Base-by-base conservation (phyloP, 2,797 vertebrate genomes). In the Pempheris klunzingeri region DNA sequence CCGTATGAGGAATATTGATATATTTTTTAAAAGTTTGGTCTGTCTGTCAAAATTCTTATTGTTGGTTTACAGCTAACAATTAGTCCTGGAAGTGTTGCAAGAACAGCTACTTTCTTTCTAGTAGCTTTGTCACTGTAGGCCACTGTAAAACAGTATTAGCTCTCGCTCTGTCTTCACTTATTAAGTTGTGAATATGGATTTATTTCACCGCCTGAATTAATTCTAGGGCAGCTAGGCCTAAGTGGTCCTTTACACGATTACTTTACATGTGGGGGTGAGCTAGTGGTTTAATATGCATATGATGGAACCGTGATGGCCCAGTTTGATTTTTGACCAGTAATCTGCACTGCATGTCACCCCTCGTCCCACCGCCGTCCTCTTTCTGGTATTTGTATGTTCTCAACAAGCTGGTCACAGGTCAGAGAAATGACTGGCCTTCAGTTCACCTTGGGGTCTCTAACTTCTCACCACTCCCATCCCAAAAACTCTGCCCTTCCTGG, bases 401-500 rank as follows among this genome's bases (percentile, higher is more conserved):
- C 47, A 64, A 50, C 41, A 76, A 63, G 63, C 61, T 71, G n/a
- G 76, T 78, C 76, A 78, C 54, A 71, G 66, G 71, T 87, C 58
- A 65, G 24, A 84, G 44, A 82, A 79, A 72, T 66, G 32, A 47
- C 46, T 49, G 34, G 53, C 71, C 76, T 49, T 46, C 36, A 76
- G 59, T 78, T 83, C 47, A 81, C 55, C 76, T 83, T 71, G 60
- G 24, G 58, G 59, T 81, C 57, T 78, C 24, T 39, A 54, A 80
- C 71, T 74, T 77, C 71, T 73, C 66, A 57, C 65, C 46, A 53
- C 43, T 83, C 76, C 63, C 36, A 62, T 65, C 82, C 77, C 53
- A 83, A 80, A 82, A 87, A 59, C 63, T 67, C 57, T 80, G 63
- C 70, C 72, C 84, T 80, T 85, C 32, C 64, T 59, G 24, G 55